These are phyloP conservation scores for Pyrocoelia pectoralis DNA, from an alignment of 2,888 invertebrate species.

Conservation along the genomic window DNA sequence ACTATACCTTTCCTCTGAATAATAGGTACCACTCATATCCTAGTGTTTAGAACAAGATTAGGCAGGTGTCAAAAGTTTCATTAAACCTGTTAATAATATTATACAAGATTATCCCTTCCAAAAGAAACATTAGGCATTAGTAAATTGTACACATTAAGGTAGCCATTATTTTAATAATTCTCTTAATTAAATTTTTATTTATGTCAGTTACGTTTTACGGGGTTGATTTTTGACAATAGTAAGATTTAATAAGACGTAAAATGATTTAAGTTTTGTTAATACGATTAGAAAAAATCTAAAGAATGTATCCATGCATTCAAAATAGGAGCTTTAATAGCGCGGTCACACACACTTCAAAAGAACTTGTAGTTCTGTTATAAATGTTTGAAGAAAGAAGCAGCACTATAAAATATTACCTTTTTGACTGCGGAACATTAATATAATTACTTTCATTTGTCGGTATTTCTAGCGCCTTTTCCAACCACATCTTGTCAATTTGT, in stretches of 20 bases:
- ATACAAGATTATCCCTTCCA: slow-evolving; percentile 37
- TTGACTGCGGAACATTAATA: slow-evolving; percentile 30
- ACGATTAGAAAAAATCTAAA: slow-evolving; percentile 16
- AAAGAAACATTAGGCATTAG: slow-evolving; percentile 16
- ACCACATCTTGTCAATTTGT: slow-evolving; percentile 9
- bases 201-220: background rate
- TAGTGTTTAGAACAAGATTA: slow-evolving; percentile 46
- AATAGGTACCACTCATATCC: slow-evolving; percentile 32
- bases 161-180: background rate
- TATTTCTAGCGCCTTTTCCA: slow-evolving; percentile 16
- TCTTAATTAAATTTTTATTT: slow-evolving; percentile 1
- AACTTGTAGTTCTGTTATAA: slow-evolving; percentile 33
- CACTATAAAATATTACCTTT: slow-evolving; percentile 30
- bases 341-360: slow-evolving; percentile 28
- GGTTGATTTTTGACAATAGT: background rate
- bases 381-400: slow-evolving; percentile 32
- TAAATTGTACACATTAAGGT: slow-evolving; percentile 15
- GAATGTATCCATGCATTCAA: slow-evolving; percentile 26
- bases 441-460: slow-evolving; percentile 32
- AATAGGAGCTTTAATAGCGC: slow-evolving; percentile 25
- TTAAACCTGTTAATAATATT: slow-evolving; percentile 44
- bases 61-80: slow-evolving; percentile 48
- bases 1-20: slow-evolving; percentile 32
- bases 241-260: slow-evolving; percentile 1
- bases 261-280: background rate